Evolutionary conservation across 2,888 invertebrate genomes (phyloP).

Genomic region (Deroplatys truncata): DNA sequence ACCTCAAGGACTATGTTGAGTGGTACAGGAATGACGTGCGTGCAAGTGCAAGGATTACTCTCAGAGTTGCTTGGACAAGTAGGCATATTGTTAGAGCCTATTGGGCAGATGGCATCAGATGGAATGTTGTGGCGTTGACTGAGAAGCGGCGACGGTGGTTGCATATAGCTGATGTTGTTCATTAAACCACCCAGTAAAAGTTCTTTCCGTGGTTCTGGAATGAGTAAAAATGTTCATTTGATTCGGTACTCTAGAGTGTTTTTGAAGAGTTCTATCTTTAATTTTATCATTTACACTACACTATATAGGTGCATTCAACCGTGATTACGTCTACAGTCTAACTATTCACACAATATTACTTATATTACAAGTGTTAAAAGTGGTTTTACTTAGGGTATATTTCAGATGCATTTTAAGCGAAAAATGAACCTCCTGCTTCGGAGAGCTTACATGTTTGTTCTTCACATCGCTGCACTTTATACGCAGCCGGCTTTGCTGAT

Average conservation of each 20-base stretch:
- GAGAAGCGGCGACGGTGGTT: slow-evolving; percentile 29
- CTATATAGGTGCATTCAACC: no score
- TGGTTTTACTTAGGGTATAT: no score
- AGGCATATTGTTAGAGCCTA: slow-evolving; percentile 22
- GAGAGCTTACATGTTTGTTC: no score
- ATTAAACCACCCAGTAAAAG: slow-evolving; percentile 17
- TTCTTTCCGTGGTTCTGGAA: slow-evolving; percentile 21
- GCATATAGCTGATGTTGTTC: slow-evolving; percentile 28
- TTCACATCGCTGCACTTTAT: no score
- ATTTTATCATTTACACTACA: no score
- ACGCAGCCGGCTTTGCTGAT: no score
- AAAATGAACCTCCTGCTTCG: no score
- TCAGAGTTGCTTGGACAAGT: slow-evolving; percentile 2
- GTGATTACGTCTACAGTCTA: no score
- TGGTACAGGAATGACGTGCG: slow-evolving; percentile 27
- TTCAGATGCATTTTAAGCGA: no score
- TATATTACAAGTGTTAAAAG: no score
- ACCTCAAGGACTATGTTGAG: slow-evolving; percentile 29
- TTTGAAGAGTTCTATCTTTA: no score
- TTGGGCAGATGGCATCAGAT: slow-evolving; percentile 21
- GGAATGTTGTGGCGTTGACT: slow-evolving; percentile 27
- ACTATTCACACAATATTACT: no score
- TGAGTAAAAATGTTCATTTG: neutral
- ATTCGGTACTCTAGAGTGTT: neutral
- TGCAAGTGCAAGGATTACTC: slow-evolving; percentile 30